Evolutionary conservation across 1,140 invertebrate genomes (phyloP).

Genomic region (Holotrichia oblita): DNA sequence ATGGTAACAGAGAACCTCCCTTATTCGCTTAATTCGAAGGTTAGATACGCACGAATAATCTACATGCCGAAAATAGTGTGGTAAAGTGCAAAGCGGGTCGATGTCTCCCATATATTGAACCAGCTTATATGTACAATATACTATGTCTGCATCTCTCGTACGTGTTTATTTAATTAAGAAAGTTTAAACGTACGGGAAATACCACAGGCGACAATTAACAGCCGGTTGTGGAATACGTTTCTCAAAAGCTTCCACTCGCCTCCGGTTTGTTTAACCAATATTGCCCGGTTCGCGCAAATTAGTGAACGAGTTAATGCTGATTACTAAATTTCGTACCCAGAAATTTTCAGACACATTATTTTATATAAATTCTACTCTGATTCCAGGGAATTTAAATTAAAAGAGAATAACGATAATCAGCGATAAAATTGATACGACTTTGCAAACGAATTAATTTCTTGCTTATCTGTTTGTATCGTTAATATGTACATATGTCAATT

Average conservation of each 20-base stretch:
- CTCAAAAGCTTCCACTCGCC: neutral
- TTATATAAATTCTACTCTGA: no score
- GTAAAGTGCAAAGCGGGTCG: neutral
- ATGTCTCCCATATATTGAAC: neutral
- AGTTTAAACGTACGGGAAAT: neutral
- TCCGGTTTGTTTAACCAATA: neutral
- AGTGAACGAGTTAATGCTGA: neutral
- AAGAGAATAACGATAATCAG: no score
- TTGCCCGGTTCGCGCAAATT: neutral
- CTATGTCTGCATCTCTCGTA: neutral
- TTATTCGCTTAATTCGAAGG: neutral
- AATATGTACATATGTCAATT: no score
- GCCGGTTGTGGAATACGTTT: neutral
- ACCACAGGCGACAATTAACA: neutral
- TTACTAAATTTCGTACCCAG: no score
- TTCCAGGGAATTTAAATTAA: no score
- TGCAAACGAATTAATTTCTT: no score
- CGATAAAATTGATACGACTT: no score
- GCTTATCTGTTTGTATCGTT: no score
- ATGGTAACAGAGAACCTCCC: neutral
- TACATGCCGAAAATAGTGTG: neutral
- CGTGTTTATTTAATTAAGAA: conserved; percentile 21
- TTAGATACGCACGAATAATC: neutral
- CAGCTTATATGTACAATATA: neutral
- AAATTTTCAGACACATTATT: no score